Conservation (phyloP, 2,797 vertebrate species). For the Sardinella longiceps region DNA sequence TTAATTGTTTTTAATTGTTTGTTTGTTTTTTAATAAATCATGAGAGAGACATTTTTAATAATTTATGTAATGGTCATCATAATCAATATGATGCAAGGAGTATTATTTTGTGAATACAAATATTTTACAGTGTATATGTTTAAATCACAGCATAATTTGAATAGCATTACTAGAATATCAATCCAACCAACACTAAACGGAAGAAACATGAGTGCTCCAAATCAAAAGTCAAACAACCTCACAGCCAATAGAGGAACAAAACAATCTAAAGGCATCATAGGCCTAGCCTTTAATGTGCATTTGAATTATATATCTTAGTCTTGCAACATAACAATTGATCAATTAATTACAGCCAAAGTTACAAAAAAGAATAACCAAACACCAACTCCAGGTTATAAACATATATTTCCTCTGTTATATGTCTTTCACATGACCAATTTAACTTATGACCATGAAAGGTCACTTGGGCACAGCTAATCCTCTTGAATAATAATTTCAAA, state of each 20-base stretch:
- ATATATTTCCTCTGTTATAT: neutral
- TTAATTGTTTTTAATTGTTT: neutral
- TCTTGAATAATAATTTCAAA: neutral
- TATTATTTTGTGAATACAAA: neutral
- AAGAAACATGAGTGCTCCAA: neutral
- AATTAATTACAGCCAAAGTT: neutral
- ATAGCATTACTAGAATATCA: neutral
- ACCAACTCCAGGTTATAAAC: neutral
- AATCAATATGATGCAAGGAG: neutral
- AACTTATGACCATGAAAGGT: neutral
- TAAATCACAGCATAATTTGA: neutral
- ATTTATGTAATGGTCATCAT: neutral
- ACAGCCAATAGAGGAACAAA: neutral
- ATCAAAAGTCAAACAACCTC: neutral
- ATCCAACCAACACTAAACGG: neutral
- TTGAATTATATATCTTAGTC: neutral
- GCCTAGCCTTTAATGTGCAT: too few species aligned
- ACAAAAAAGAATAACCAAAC: neutral
- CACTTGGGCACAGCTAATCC: neutral
- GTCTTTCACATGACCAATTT: neutral
- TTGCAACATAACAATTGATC: neutral
- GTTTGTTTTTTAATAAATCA: neutral
- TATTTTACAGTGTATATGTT: neutral
- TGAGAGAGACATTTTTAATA: neutral
- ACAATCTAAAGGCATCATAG: too few species aligned